phyloP scores from a whole-genome alignment of 2,888 invertebrate genomes.

The Agapetus fuscipes region DNA sequence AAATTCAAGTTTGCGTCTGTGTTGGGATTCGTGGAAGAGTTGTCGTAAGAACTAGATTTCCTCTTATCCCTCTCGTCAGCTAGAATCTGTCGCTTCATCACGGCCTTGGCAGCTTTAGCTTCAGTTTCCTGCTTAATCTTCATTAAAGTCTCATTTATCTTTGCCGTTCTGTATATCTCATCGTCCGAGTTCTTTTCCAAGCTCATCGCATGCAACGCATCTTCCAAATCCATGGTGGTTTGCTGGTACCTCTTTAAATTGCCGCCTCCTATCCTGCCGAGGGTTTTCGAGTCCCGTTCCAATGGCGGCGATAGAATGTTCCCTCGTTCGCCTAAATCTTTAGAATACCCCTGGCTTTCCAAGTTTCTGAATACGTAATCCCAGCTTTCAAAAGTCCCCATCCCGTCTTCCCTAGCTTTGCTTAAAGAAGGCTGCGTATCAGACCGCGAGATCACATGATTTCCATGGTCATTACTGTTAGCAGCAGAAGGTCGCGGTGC shows the following conservation, averaged over 20 bases:
- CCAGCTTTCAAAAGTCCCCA: constrained; percentile 66
- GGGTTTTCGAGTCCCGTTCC: constrained; percentile 38
- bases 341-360: constrained; percentile 60
- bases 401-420: constrained; percentile 53
- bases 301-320: constrained; percentile 48
- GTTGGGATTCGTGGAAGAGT: constrained; percentile 31
- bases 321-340: constrained; percentile 55
- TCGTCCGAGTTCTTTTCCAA: constrained; percentile 38
- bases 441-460: constrained; percentile 33
- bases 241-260: constrained; percentile 41
- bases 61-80: constrained; percentile 30
- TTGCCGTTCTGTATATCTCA: constrained; percentile 38
- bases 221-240: constrained; percentile 46
- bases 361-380: constrained; percentile 70
- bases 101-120: constrained; percentile 31
- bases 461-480: constrained; percentile 23
- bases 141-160: constrained; percentile 43
- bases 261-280: constrained; percentile 37
- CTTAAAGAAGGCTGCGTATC: constrained; percentile 41
- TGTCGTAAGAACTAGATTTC: constrained; percentile 33
- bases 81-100: constrained; percentile 29
- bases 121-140: constrained; percentile 38
- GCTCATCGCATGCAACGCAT: constrained; percentile 44
- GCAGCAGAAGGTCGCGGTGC: constrained; percentile 18
- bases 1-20: constrained; percentile 27